Percentiles rank a stretch among this genome's conserved stretches.
Conservation (phyloP, 2,113 vertebrate genomes). For the Notarius lentiginosus region DNA sequence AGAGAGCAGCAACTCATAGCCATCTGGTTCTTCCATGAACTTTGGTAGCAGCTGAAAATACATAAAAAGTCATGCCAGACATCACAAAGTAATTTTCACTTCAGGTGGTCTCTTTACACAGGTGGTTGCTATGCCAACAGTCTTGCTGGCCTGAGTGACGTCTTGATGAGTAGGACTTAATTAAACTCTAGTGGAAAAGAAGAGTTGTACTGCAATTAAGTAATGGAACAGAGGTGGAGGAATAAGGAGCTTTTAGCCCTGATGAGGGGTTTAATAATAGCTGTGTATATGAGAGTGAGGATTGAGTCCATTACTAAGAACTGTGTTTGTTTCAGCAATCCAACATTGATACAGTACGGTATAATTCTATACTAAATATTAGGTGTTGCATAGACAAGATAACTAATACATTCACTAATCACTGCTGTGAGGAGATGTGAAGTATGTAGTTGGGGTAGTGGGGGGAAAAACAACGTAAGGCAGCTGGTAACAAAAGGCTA, state of each 20-base stretch:
- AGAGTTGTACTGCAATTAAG: neutral
- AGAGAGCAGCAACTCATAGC: neutral
- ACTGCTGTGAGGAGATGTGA: neutral
- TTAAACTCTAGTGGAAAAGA: conserved; percentile 40
- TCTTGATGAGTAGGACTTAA: conserved; percentile 46
- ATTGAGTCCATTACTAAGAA: neutral
- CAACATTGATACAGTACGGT: neutral
- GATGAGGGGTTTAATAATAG: conserved; percentile 55
- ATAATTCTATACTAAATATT: neutral
- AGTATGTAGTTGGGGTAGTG: neutral
- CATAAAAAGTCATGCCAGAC: neutral
- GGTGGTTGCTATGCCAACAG: conserved; percentile 42
- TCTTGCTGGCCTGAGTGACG: conserved; percentile 22
- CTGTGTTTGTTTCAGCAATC: neutral
- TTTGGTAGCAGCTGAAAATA: neutral
- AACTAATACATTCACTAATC: neutral
- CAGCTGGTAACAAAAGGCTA: neutral
- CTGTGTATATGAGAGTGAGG: neutral
- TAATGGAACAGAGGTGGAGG: neutral
- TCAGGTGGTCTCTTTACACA: neutral
- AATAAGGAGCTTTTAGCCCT: conserved; percentile 37
- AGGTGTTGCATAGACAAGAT: neutral
- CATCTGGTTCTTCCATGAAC: neutral
- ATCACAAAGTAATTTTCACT: conserved; percentile 33
- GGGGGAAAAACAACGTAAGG: neutral